phyloP scores from a whole-genome alignment of 2,888 invertebrate genomes.

The Phortica okadai region DNA sequence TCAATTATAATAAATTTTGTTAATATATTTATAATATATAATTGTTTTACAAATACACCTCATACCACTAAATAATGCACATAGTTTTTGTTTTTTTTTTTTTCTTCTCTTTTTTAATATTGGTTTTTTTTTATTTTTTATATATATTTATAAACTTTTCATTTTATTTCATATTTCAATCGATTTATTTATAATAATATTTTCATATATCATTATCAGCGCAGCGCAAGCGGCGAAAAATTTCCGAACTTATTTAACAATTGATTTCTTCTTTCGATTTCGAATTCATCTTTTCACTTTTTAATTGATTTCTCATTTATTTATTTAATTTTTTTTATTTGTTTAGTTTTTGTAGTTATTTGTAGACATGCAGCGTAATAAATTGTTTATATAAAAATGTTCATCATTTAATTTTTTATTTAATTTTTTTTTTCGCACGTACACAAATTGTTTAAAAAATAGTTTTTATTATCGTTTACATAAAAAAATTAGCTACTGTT shows the following conservation, averaged over 20 bases:
- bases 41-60: conserved; percentile 45
- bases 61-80: conserved; percentile 65
- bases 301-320: conserved; percentile 34
- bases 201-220: conserved; percentile 16
- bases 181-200: conserved; percentile 24
- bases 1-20: conserved; percentile 43
- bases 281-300: conserved; percentile 24
- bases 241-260: conserved; percentile 9
- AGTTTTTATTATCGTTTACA: conserved; percentile 7
- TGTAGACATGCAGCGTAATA: conserved; percentile 33
- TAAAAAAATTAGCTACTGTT: conserved; percentile 42
- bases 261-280: conserved; percentile 16
- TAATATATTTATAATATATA: conserved; percentile 44
- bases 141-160: conserved; percentile 25
- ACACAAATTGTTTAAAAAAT: conserved; percentile 36
- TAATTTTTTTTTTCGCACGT: conserved; percentile 26
- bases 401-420: conserved; percentile 32
- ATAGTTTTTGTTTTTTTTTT: conserved; percentile 59
- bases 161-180: conserved; percentile 13
- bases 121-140: conserved; percentile 24
- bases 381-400: conserved; percentile 43
- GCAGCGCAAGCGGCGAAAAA: conserved; percentile 22
- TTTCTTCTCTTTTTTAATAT: conserved; percentile 45
- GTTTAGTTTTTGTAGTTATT: conserved; percentile 36
- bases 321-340: conserved; percentile 38